Percentiles rank a stretch among this genome's conserved stretches.
Evolutionary conservation across 2,888 invertebrate genomes (phyloP).

Genomic region (Nemotelus pantherinus): DNA sequence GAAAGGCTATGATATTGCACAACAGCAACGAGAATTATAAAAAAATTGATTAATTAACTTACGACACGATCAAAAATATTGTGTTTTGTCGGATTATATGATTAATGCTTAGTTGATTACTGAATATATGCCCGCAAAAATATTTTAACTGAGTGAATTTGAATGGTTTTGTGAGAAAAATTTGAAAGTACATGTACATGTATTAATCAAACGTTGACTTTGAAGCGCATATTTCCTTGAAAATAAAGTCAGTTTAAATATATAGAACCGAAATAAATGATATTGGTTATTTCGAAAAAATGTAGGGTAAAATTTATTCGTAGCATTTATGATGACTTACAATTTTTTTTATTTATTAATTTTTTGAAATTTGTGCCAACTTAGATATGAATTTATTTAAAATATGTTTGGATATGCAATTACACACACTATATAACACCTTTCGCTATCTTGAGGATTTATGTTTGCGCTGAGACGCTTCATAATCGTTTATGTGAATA

Average conservation of each 20-base stretch:
- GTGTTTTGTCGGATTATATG: not conserved
- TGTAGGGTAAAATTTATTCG: too few relatives aligned
- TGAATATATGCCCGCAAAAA: not conserved
- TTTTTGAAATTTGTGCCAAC: too few relatives aligned
- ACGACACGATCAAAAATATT: not conserved
- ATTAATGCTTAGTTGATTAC: slow-evolving; percentile 5
- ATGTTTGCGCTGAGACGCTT: too few relatives aligned
- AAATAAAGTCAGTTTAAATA: not conserved
- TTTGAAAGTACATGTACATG: not conserved
- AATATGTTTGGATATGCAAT: too few relatives aligned
- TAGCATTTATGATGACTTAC: too few relatives aligned
- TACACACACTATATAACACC: too few relatives aligned
- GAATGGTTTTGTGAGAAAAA: not conserved
- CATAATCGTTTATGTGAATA: too few relatives aligned
- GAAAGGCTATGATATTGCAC: not conserved
- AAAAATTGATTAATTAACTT: slow-evolving; percentile 22
- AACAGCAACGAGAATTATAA: not conserved
- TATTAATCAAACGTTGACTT: not conserved
- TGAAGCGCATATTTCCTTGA: not conserved
- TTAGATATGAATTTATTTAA: too few relatives aligned
- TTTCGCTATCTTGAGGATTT: too few relatives aligned
- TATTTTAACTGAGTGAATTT: too few relatives aligned
- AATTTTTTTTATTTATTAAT: too few relatives aligned
- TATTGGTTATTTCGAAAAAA: too few relatives aligned
- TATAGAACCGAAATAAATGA: not conserved